Evolutionary conservation across 1,140 invertebrate genomes (phyloP).

Genomic region (Dendroctonus valens): DNA sequence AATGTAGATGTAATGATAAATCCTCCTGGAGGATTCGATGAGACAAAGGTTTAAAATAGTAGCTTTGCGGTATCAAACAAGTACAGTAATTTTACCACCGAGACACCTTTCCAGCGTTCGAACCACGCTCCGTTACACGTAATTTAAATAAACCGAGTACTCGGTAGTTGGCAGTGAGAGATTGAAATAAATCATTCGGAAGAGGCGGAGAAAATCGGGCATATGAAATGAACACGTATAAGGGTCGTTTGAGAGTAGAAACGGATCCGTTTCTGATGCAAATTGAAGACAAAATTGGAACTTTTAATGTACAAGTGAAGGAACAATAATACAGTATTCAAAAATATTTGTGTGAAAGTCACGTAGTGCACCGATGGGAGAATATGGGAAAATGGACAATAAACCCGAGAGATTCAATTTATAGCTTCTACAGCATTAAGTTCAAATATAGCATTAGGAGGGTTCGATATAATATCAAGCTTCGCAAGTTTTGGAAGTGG

Average conservation of each 20-base stretch:
- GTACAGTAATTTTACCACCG: constrained; percentile 28
- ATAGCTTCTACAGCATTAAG: no score
- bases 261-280: not conserved
- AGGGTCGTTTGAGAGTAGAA: not conserved
- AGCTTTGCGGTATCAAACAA: constrained; percentile 10
- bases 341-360: not conserved
- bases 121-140: constrained; percentile 17
- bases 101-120: constrained; percentile 25
- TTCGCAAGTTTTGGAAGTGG: no score
- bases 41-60: constrained; percentile 23
- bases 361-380: not conserved
- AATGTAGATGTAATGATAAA: constrained; percentile 15
- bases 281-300: not conserved
- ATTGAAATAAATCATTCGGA: constrained; percentile 13
- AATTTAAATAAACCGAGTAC: constrained; percentile 28
- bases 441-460: no score
- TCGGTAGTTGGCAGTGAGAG: not conserved
- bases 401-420: constrained; percentile 10
- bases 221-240: constrained; percentile 7
- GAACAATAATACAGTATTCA: no score
- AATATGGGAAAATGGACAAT: constrained; percentile 2
- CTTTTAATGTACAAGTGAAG: no score
- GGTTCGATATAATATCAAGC: no score
- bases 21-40: constrained; percentile 5
- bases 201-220: constrained; percentile 1